Base-by-base conservation (phyloP, 1,140 invertebrate genomes). In the Zaprionus inermis region DNA sequence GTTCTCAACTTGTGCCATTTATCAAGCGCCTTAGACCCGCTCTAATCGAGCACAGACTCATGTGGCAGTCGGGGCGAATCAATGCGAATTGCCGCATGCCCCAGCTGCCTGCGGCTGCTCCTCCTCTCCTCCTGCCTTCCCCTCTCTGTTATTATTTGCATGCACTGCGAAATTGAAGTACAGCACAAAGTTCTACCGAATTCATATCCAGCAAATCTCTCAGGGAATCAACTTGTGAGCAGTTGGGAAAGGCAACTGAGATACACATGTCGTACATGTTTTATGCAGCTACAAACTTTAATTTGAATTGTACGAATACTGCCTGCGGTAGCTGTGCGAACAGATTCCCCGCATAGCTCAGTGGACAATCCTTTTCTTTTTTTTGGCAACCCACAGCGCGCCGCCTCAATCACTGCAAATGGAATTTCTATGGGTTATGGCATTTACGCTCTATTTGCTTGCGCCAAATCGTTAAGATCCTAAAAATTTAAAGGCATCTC, bases 141-240 rank as follows among this genome's bases (percentile, higher is more conserved):
- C 0, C 22, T 36, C 11, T 16, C 28, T 67, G 61, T 32, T 38
- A 22, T 59, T 75, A 86, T 83, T 89, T 83, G 77, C 77, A 83
- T 89, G 73, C 84, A 89, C 36, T 78, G 75, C 58, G 77, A 86
- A 79, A 79, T 86, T 82, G 76, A 82, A 88, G 84, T 89, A 80
- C 79, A 83, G 83, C 83, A 80, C 79, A 83, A 88, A 88, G 76
- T 83, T 88, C 24, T 84, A 3, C 28, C 16, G 70, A 81, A 71
- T 80, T 78, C 41, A 66, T 68, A 79, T 79, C 71, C 72, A 22
- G 56, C 54, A 68, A 72, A 66, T 67, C 18, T 32, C 30, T 10
- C 51, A 20, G n/a, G 30, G 6, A 30, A 38, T 36, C n/a, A 34
- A 44, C 11, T 22, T 9, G 22, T 20, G 41, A 20, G 12, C 52